Evolutionary conservation across 2,113 vertebrate genomes (phyloP).

Genomic region (Australoheros scitulus): DNA sequence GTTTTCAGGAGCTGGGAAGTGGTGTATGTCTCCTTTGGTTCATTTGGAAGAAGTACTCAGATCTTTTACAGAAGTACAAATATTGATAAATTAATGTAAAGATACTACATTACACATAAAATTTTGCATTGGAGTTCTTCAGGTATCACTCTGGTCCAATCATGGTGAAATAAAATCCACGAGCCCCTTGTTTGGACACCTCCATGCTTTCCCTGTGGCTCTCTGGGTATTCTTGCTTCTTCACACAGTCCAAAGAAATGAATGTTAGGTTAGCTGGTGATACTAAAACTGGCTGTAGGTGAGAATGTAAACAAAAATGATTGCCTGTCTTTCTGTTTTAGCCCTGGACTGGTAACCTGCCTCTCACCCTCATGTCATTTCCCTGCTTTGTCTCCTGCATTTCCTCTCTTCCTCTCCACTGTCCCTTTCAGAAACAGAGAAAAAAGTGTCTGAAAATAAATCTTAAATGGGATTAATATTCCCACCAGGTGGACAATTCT

Average conservation of each 20-base stretch:
- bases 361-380: neutral
- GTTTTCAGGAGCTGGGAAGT: neutral
- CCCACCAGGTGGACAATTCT: slow-evolving; percentile 12
- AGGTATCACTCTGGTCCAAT: neutral
- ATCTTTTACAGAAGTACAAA: neutral
- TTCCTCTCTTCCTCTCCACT: neutral
- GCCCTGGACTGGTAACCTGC: neutral
- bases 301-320: neutral
- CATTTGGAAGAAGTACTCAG: neutral
- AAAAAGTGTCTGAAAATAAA: neutral
- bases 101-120: neutral
- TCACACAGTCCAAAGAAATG: neutral
- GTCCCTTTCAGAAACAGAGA: neutral
- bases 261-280: neutral
- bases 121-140: neutral
- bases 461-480: neutral
- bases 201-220: neutral
- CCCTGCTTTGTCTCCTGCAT: neutral
- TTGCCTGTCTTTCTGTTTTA: neutral
- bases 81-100: neutral
- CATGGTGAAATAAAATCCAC: no score
- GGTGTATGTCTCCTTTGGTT: neutral
- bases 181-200: neutral
- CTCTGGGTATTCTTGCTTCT: neutral
- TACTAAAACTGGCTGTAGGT: neutral